These are phyloP conservation scores for Oryzaephilus surinamensis DNA, from an alignment of 1,140 invertebrate genomes.

Conservation along the genomic window DNA sequence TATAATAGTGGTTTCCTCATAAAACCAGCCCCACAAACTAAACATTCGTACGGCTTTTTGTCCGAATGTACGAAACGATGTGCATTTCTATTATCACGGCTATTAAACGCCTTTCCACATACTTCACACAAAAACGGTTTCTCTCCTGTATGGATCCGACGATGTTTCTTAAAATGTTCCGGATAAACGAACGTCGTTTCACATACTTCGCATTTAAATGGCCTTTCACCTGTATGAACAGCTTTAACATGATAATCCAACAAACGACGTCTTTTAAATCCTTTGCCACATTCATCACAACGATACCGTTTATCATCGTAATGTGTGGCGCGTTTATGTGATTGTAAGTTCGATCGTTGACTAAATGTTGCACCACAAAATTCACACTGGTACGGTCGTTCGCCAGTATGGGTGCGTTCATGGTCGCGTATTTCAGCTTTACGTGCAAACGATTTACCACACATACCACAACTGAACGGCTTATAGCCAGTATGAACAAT, in stretches of 20 bases:
- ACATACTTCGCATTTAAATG: conserved; percentile 62
- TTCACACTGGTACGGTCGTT: conserved; percentile 73
- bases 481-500: conserved; percentile 53
- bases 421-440: conserved; percentile 68
- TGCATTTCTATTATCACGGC: conserved; percentile 73
- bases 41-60: conserved; percentile 77
- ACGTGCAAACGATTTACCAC: conserved; percentile 63
- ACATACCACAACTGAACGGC: conserved; percentile 57
- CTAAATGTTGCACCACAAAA: conserved; percentile 66
- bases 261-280: conserved; percentile 60
- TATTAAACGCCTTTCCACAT: conserved; percentile 79
- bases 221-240: conserved; percentile 66
- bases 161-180: conserved; percentile 74
- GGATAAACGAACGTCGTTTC: conserved; percentile 71
- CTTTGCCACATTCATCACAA: conserved; percentile 57
- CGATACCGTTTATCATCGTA: conserved; percentile 63
- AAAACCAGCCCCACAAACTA: conserved; percentile 67
- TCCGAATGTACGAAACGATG: conserved; percentile 76
- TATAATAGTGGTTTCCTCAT: conserved; percentile 74
- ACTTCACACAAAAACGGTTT: conserved; percentile 72
- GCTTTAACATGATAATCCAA: conserved; percentile 75
- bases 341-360: conserved; percentile 68
- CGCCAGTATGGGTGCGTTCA: conserved; percentile 67
- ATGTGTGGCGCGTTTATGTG: conserved; percentile 68
- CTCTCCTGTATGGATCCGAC: conserved; percentile 63